These are phyloP conservation scores for Yponomeuta cagnagella DNA, from an alignment of 2,888 invertebrate species.

Conservation along the genomic window DNA sequence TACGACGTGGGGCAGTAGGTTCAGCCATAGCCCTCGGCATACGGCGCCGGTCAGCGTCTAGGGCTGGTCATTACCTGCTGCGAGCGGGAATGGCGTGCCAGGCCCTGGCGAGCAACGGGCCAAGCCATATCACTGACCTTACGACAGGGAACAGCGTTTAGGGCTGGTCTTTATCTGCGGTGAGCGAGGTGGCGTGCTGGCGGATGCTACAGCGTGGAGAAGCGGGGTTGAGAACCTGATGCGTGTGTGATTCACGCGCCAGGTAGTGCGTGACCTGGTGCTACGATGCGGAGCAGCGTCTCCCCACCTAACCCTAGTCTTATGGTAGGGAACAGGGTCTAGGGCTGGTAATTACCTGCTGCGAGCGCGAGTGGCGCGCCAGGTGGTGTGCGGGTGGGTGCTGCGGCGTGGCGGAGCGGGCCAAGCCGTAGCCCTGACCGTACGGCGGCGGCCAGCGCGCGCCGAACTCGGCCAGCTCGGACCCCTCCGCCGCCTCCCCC, in stretches of 20 bases:
- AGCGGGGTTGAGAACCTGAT: no score
- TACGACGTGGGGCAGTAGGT: constrained; percentile 71
- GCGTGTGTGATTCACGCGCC: no score
- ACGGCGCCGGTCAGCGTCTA: constrained; percentile 70
- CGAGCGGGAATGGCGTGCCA: constrained; percentile 69
- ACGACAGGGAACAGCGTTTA: no score
- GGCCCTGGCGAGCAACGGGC: constrained; percentile 67
- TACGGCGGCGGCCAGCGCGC: constrained; percentile 75
- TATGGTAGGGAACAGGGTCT: no score
- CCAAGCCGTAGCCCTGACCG: constrained; percentile 73
- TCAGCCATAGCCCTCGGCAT: constrained; percentile 74
- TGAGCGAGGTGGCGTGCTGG: no score
- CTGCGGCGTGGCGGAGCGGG: constrained; percentile 71
- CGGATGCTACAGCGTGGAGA: no score
- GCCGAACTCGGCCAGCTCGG: constrained; percentile 72
- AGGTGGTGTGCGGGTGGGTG: constrained; percentile 71
- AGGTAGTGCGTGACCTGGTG: no score
- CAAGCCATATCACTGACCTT: constrained; percentile 56
- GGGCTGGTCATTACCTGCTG: constrained; percentile 36
- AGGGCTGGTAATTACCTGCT: constrained; percentile 44
- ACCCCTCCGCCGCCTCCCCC: constrained; percentile 75
- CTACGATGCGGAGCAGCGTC: no score
- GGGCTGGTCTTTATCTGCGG: no score
- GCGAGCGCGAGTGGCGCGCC: constrained; percentile 69
- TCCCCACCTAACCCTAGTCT: no score